Percentiles rank a stretch among this genome's conserved stretches.
Conservation (phyloP, 2,888 invertebrate species). For the Sminthurinus aureus region DNA sequence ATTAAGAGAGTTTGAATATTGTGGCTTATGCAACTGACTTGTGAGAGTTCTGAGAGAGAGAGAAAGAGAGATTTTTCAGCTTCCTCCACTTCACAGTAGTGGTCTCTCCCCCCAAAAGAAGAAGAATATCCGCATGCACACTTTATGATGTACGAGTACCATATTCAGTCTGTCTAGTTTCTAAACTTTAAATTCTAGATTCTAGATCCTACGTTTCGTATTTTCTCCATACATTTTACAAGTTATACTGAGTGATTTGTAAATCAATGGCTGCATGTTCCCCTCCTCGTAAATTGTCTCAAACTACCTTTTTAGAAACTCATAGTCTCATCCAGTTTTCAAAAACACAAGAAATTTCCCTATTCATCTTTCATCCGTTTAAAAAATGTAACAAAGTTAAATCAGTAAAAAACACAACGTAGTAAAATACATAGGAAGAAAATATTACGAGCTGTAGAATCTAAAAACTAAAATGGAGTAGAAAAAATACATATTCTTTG, state of each 20-base stretch:
- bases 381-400: not conserved
- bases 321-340: too few relatives aligned
- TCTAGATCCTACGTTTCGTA: too few relatives aligned
- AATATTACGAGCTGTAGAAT: not conserved
- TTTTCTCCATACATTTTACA: too few relatives aligned
- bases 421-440: not conserved
- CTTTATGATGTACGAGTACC: too few relatives aligned
- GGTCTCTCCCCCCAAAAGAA: not conserved
- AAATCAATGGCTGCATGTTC: constrained; percentile 3
- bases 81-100: too few relatives aligned
- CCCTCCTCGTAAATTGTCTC: constrained; percentile 4
- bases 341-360: not conserved
- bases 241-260: not conserved
- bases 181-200: too few relatives aligned
- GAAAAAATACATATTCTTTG: not conserved
- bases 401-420: too few relatives aligned
- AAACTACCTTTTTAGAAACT: not conserved
- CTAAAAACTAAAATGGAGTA: too few relatives aligned
- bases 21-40: not conserved
- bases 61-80: not conserved
- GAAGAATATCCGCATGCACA: not conserved
- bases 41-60: too few relatives aligned
- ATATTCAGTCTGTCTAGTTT: too few relatives aligned
- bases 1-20: not conserved
- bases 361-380: not conserved